Evolutionary conservation across 2,797 vertebrate genomes (phyloP), one percentile per base, ranked within the genome.

Genomic region (Neoniphon sammara): DNA sequence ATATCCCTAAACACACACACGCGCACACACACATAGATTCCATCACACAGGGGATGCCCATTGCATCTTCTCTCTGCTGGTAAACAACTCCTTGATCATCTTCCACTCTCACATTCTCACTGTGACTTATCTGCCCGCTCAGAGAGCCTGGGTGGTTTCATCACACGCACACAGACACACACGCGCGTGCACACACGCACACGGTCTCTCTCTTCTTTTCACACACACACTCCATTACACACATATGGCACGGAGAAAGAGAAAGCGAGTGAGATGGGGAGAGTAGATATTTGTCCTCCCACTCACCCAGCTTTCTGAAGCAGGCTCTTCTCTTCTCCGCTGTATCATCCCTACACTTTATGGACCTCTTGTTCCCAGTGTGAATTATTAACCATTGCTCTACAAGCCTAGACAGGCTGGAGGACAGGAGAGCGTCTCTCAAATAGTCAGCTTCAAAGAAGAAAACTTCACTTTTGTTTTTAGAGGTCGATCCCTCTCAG

Each of bases 361-460:
- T 88, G 85, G 86, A 88, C 83, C 87, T 89, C 87, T 87, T 78
- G 85, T 87, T 91, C 85, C 80, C 77, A 49, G 65, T 84, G 84
- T 91, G 89, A 92, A 92, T 92, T 87, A 91, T 91, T 92, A 87
- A 89, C 82, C 20, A 75, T 25, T 30, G 21, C 81, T 84, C 75
- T 66, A 70, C 77, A 77, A 53, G 77, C 74, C 75, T 79, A 87
- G 87, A 87, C 85, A 85, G 77, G 78, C 66, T 31, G 10, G 56
- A 14, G 75, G 70, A 72, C 75, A 75, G 54, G 27, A 74, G 60
- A 66, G 62, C 81, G 42, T 76, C 75, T 82, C 80, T 85, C 72
- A 73, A 75, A 87, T 70, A 70, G 70, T 84, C 74, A 6, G 68
- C 78, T 84, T 66, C 56, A 88, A 87, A 87, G 70, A 66, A 39